Conservation (phyloP, 2,113 vertebrate species). For the Serinus canaria region DNA sequence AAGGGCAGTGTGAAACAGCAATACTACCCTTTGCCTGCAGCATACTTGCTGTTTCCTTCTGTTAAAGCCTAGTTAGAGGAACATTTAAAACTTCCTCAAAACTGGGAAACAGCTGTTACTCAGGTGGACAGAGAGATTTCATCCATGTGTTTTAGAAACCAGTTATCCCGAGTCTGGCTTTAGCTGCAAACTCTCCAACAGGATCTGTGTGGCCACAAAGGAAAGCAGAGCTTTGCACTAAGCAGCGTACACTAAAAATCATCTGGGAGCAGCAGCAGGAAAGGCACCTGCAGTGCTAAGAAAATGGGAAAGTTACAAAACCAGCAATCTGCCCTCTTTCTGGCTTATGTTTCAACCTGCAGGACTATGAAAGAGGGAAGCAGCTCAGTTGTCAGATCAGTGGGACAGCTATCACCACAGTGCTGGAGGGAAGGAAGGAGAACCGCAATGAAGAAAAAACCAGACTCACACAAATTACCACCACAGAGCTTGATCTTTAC, state of each 20-base stretch:
- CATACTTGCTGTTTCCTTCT: not conserved
- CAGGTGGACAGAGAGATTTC: not conserved
- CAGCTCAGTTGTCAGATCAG: not conserved
- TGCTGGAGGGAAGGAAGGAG: not conserved
- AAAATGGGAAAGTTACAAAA: not conserved
- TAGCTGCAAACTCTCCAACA: not conserved
- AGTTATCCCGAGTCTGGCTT: rapidly evolving
- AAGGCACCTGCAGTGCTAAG: not conserved
- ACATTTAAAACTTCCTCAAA: not conserved
- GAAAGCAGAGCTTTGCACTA: not conserved
- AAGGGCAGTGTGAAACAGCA: not conserved
- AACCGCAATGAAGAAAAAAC: not conserved
- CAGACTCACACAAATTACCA: not conserved
- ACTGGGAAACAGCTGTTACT: not conserved
- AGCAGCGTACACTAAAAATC: rapidly evolving
- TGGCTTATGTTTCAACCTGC: not conserved
- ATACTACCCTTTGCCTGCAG: not conserved
- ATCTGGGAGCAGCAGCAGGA: not conserved
- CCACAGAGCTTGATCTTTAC: constrained; percentile 63
- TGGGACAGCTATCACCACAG: not conserved
- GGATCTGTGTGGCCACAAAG: not conserved
- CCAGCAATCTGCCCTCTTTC: too few relatives aligned
- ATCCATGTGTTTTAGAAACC: not conserved
- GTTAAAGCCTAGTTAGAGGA: not conserved
- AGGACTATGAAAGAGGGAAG: rapidly evolving